These are phyloP conservation scores for Pterostichus niger DNA, from an alignment of 2,888 invertebrate genomes.

Conservation along the genomic window DNA sequence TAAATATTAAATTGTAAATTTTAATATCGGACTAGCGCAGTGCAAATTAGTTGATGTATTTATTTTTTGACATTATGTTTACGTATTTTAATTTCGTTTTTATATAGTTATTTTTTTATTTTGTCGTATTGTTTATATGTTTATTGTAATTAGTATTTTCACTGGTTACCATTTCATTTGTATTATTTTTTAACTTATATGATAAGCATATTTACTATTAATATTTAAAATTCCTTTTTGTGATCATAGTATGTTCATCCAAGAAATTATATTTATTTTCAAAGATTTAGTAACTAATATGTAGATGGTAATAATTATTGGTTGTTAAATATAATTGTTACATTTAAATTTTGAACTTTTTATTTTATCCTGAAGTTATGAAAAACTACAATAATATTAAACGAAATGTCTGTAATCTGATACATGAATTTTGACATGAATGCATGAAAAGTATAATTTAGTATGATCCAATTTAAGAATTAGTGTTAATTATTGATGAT, in stretches of 20 bases:
- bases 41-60: slow-evolving; percentile 6
- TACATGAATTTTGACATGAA: slow-evolving; percentile 1
- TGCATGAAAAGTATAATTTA: slow-evolving; percentile 25
- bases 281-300: slow-evolving; percentile 42
- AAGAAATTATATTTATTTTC: slow-evolving; percentile 52
- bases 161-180: slow-evolving; percentile 21
- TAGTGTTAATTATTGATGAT: slow-evolving; percentile 24
- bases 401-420: background rate
- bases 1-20: slow-evolving; percentile 6
- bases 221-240: slow-evolving; percentile 44
- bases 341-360: background rate
- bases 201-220: background rate
- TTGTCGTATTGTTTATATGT: background rate
- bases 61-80: background rate
- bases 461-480: slow-evolving; percentile 22
- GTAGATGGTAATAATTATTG: slow-evolving; percentile 32
- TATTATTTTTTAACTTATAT: slow-evolving; percentile 2
- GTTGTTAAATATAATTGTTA: slow-evolving; percentile 54
- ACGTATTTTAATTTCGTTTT: slow-evolving; percentile 15
- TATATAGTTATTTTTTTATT: slow-evolving; percentile 22
- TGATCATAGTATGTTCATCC: slow-evolving; percentile 22
- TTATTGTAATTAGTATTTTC: slow-evolving; percentile 10
- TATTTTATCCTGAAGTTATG: background rate
- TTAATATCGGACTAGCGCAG: background rate
- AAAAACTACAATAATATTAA: background rate